Percentiles rank a stretch among this genome's conserved stretches.
Evolutionary conservation across 2,797 vertebrate genomes (phyloP).

Genomic region (Natrix natrix): DNA sequence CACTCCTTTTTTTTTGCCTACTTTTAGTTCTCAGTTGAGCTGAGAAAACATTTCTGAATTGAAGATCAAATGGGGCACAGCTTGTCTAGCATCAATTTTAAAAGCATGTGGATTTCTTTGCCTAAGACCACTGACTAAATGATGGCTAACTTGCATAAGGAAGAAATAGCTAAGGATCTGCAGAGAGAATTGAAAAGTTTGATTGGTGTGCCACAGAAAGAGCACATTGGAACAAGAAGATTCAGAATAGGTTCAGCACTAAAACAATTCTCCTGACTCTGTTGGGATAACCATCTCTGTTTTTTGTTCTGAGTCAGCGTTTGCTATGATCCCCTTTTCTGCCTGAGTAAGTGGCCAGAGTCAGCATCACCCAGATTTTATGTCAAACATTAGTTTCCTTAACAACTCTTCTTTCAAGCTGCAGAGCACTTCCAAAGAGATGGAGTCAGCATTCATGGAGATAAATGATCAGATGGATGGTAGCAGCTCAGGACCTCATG

Average conservation of each 20-base stretch:
- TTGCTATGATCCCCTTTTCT: background rate
- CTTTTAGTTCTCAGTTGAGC: background rate
- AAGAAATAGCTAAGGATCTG: background rate
- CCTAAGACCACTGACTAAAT: background rate
- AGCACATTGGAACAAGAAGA: background rate
- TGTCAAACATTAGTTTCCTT: constrained; percentile 9
- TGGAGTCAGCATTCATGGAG: background rate
- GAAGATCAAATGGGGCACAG: background rate
- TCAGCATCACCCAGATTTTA: background rate
- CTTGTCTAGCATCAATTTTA: background rate
- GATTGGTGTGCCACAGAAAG: background rate
- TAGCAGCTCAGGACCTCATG: background rate
- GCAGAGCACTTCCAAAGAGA: constrained; percentile 21
- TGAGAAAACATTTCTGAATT: background rate
- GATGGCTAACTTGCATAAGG: too few relatives aligned
- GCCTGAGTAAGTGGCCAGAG: background rate
- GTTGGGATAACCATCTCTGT: background rate
- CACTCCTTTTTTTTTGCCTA: background rate
- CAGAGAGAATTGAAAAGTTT: background rate
- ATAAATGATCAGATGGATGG: constrained; percentile 19
- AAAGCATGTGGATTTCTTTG: background rate
- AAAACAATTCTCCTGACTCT: background rate
- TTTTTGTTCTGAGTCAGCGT: background rate
- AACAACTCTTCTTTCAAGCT: constrained; percentile 8
- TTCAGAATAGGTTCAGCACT: background rate